Percentiles rank a stretch among this genome's conserved stretches.
Evolutionary conservation across 2,113 vertebrate species (phyloP).

Genomic region (Dicentrarchus labrax): DNA sequence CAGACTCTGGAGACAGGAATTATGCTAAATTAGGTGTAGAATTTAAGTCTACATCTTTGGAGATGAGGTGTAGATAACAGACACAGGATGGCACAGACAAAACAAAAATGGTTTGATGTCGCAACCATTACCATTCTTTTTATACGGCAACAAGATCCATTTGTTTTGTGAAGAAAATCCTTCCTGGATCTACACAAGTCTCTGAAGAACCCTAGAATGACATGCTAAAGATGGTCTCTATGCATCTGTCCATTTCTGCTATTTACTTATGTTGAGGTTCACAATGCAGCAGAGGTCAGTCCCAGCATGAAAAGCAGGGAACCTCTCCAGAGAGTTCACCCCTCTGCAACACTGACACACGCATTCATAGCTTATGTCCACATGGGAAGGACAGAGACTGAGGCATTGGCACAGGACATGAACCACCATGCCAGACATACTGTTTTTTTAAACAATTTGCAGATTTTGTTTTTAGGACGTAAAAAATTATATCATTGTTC

Average conservation of each 20-base stretch:
- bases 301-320: background rate
- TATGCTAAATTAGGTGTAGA: background rate
- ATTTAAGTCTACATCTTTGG: background rate
- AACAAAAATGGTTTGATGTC: background rate
- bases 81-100: background rate
- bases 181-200: background rate
- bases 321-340: background rate
- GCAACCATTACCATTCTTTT: background rate
- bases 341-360: conserved; percentile 11
- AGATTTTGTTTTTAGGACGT: background rate
- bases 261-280: background rate
- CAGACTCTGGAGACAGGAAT: background rate
- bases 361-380: background rate
- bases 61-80: background rate
- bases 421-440: background rate
- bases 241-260: background rate
- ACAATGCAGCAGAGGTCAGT: background rate
- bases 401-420: background rate
- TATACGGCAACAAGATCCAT: too few species aligned
- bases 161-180: background rate
- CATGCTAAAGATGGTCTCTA: background rate
- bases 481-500: background rate
- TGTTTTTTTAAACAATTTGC: background rate
- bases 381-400: background rate
- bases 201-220: background rate